Conservation (phyloP, 2,797 vertebrate genomes). For the Alcedo atthis region DNA sequence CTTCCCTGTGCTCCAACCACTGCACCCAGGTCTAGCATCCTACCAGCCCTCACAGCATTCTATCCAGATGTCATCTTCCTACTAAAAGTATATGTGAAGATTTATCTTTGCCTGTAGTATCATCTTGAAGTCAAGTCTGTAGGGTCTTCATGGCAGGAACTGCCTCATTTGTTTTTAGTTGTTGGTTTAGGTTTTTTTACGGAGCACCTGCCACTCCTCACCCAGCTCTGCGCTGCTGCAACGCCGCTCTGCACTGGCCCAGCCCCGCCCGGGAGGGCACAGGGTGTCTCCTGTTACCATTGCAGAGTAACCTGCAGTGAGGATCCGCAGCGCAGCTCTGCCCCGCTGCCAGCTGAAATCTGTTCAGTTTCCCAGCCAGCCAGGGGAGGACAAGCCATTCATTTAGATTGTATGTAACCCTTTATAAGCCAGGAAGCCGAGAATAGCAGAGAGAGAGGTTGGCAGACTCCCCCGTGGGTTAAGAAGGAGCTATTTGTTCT, state of each 20-base stretch:
- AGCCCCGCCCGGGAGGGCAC: neutral
- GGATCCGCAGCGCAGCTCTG: neutral
- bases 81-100: rapidly evolving
- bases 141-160: neutral
- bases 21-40: neutral
- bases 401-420: conserved; percentile 47
- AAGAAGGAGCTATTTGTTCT: conserved; percentile 70
- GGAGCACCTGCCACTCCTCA: neutral
- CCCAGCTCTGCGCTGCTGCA: neutral
- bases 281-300: neutral
- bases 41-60: neutral
- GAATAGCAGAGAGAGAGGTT: conserved; percentile 33
- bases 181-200: neutral
- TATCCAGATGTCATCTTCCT: neutral
- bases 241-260: neutral
- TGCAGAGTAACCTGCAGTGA: neutral
- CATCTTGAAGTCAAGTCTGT: neutral
- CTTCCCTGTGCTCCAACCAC: rapidly evolving
- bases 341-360: neutral
- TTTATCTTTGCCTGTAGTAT: neutral
- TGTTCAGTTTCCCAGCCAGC: neutral
- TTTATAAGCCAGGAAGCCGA: conserved; percentile 37
- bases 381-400: conserved; percentile 23
- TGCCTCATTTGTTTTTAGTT: neutral
- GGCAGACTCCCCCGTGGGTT: conserved; percentile 40